A percentile compares a stretch with the other conserved stretches of the same genome.
Conservation (phyloP, 2,888 invertebrate species). For the Andrena minutula region DNA sequence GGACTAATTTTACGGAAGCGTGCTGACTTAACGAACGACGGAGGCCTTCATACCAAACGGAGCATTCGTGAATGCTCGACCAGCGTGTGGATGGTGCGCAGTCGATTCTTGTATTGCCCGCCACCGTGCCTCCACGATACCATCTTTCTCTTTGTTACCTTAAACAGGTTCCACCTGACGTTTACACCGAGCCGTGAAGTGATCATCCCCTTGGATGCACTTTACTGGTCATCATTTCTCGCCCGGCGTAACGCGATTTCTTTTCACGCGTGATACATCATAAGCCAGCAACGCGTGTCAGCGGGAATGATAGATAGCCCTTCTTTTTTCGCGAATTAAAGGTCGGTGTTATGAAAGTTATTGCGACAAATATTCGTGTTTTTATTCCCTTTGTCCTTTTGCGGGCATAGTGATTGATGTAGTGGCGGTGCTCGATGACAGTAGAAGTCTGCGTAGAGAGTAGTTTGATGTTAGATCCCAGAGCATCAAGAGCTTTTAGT, state of each 20-base stretch:
- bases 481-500: not conserved
- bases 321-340: too few relatives aligned
- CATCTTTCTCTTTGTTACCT: slow-evolving; percentile 24
- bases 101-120: slow-evolving; percentile 59
- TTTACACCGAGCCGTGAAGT: slow-evolving; percentile 2
- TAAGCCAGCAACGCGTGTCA: not conserved
- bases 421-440: too few relatives aligned
- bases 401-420: not conserved
- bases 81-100: slow-evolving; percentile 30
- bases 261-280: not conserved
- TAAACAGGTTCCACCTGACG: not conserved
- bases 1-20: slow-evolving; percentile 64
- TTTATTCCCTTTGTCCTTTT: not conserved
- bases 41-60: slow-evolving; percentile 78
- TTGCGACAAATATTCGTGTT: not conserved
- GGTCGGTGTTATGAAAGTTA: too few relatives aligned
- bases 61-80: slow-evolving; percentile 69
- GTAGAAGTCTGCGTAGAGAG: not conserved
- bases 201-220: slow-evolving; percentile 1
- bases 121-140: slow-evolving; percentile 19
- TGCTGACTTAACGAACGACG: slow-evolving; percentile 71
- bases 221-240: not conserved
- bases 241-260: not conserved
- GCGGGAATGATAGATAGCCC: too few relatives aligned
- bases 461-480: not conserved